Percentiles rank a stretch among this genome's conserved stretches.
These are phyloP conservation scores for Nymphalis io DNA, from an alignment of 1,140 invertebrate genomes.

Conservation along the genomic window DNA sequence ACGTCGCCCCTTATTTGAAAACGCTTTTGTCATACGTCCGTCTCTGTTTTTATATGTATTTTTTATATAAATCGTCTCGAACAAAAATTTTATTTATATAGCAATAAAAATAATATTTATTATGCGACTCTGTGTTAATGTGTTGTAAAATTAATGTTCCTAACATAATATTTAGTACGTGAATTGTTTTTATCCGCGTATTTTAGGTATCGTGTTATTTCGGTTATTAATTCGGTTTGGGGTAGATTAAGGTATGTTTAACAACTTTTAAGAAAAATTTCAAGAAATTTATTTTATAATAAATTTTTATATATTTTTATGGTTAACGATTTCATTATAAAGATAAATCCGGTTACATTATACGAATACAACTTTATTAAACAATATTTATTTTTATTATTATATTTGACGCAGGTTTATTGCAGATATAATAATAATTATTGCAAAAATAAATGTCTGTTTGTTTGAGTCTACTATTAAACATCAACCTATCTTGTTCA, in stretches of 20 bases:
- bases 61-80: constrained; percentile 46
- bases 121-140: constrained; percentile 50
- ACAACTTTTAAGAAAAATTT: constrained; percentile 1
- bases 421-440: no score
- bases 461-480: no score
- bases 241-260: background rate
- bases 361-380: background rate
- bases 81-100: constrained; percentile 50
- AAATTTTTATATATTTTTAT: background rate
- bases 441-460: no score
- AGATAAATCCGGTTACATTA: background rate
- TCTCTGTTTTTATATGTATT: constrained; percentile 23
- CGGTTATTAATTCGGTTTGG: background rate
- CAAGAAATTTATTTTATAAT: background rate
- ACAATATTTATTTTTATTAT: no score
- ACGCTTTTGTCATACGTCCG: constrained; percentile 59
- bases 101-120: constrained; percentile 59
- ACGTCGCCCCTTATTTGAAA: constrained; percentile 73
- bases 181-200: constrained; percentile 13
- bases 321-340: background rate
- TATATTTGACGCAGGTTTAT: no score
- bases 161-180: constrained; percentile 26
- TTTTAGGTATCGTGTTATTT: constrained; percentile 12
- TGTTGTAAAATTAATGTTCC: constrained; percentile 44
- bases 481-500: no score